Evolutionary conservation across 2,888 invertebrate genomes (phyloP).

Genomic region (Zaprionus obscuricornis): DNA sequence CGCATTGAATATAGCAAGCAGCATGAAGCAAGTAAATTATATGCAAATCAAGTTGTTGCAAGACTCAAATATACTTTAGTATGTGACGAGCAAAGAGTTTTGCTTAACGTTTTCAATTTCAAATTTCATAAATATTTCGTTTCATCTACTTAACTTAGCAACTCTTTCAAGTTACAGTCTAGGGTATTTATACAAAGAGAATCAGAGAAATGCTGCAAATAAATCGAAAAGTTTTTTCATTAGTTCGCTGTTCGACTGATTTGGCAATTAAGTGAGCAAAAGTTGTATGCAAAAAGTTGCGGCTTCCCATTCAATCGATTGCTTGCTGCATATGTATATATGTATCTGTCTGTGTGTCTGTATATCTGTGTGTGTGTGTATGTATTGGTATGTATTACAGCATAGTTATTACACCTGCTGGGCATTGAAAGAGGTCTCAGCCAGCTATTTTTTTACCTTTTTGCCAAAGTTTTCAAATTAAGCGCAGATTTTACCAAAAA

Average conservation of each 20-base stretch:
- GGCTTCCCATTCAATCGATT: conserved; percentile 8
- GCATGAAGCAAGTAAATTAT: too few species aligned
- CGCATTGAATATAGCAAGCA: too few species aligned
- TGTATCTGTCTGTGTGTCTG: neutral
- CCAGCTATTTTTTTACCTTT: conserved; percentile 22
- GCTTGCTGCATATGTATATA: conserved; percentile 1
- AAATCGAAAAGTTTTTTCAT: conserved; percentile 74
- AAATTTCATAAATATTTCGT: too few species aligned
- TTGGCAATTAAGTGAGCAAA: conserved; percentile 65
- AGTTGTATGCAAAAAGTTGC: conserved; percentile 73
- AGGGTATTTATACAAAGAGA: conserved; percentile 10
- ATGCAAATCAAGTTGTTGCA: too few species aligned
- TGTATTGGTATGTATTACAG: conserved; percentile 9
- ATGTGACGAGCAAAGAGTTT: too few species aligned
- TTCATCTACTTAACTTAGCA: too few species aligned
- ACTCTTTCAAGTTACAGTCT: neutral
- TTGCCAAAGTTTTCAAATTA: conserved; percentile 75
- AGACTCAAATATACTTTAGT: too few species aligned
- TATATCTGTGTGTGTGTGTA: conserved; percentile 1
- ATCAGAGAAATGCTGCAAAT: conserved; percentile 38
- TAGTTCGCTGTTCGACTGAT: conserved; percentile 59
- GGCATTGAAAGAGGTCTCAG: conserved; percentile 37
- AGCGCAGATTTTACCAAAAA: conserved; percentile 67
- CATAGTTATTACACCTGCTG: conserved; percentile 59
- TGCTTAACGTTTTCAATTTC: too few species aligned